These are phyloP conservation scores for Eurystomus gularis DNA, from an alignment of 2,113 vertebrate species.

Conservation along the genomic window DNA sequence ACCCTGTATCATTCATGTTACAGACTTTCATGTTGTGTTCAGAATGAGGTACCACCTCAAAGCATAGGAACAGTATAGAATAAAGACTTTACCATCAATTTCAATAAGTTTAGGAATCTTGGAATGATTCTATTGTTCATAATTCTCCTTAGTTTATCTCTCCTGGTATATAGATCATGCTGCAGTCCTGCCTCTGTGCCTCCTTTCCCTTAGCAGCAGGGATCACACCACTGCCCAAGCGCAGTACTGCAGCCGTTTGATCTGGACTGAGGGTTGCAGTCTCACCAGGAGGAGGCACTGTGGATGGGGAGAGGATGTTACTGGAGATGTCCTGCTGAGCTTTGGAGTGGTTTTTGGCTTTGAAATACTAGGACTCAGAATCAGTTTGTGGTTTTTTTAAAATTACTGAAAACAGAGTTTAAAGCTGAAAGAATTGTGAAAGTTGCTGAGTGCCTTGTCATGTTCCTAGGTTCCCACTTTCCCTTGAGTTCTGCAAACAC, in stretches of 20 bases:
- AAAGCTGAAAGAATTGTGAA: neutral
- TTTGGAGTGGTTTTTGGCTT: neutral
- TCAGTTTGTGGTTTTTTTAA: neutral
- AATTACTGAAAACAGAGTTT: neutral
- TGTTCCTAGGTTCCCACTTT: neutral
- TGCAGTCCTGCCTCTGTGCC: neutral
- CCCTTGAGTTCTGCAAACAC: neutral
- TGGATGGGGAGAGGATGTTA: fast-evolving
- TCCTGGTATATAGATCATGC: neutral
- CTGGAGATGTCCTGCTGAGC: neutral
- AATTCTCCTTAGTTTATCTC: constrained; percentile 17
- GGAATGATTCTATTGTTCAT: constrained; percentile 15
- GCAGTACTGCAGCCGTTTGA: neutral
- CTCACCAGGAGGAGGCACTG: neutral
- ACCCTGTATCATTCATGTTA: neutral
- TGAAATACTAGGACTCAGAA: neutral
- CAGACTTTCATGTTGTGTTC: neutral
- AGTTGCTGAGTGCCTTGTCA: neutral
- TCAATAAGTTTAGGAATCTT: constrained; percentile 23
- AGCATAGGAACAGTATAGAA: neutral
- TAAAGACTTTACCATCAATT: constrained; percentile 20
- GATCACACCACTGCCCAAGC: neutral
- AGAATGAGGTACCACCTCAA: neutral
- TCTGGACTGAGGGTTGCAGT: neutral
- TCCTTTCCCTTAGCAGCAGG: neutral